Base-by-base conservation (phyloP, 2,113 vertebrate species). In the Sus scrofa region DNA sequence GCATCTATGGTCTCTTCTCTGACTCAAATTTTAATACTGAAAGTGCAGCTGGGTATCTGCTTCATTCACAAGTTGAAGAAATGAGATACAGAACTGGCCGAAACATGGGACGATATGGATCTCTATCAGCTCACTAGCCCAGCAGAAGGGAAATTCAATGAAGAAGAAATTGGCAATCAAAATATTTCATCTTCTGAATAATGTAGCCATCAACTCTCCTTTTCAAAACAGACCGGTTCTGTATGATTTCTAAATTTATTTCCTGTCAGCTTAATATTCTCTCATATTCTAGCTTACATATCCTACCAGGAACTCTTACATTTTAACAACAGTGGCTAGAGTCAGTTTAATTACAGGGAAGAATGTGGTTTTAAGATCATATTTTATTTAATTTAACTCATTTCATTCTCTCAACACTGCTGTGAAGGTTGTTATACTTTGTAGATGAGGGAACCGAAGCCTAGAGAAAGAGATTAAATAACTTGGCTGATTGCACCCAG, bases 311-410 rank as follows among this genome's bases (percentile, higher is more conserved):
- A 82, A 74, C 81, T 96, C 71, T 39, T 65, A 93, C 79, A 92
- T 98, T 97, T 98, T 95, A 98, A 96, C 95, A 98, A 96, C 94
- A 92, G 71, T 96, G 93, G 84, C 30, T 63, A 73, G 96, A 74
- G 54, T 77, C 84, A 94, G n/a, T 27, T 58, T 93, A 1, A 71
- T 93, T 95, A 94, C n/a, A 96, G n/a, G 3, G 75, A 39, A 73
- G 10, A 88, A 52, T 68, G 44, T 71, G 2, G 8, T 84, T 94
- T 0, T 79, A 71, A 97, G 68, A 91, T 82, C 27, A 1, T 60
- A 22, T 74, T 27, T 37, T 44, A 97, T 95, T 52, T 37, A 79
- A 22, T 84, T 58, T 68, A 91, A n/a, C 37, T 78, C 13, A 78
- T 90, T 83, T 86, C 70, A 77, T 85, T 84, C 58, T 73, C 27